Base-by-base conservation (phyloP, 2,113 vertebrate genomes). In the Holacanthus passer region DNA sequence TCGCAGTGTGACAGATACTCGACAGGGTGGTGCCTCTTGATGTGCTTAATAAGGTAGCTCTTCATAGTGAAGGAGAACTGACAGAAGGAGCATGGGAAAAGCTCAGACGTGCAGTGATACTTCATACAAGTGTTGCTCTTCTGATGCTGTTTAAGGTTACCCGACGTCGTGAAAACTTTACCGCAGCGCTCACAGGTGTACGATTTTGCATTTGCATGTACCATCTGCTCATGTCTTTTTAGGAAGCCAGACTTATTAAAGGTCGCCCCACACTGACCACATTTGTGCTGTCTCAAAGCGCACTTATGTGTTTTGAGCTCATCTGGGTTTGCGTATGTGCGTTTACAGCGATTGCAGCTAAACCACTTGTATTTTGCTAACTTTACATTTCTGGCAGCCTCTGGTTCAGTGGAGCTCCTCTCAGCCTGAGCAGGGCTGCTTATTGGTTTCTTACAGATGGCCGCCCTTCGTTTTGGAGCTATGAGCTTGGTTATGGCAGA, bases 61-160 rank as follows among this genome's bases (percentile, higher is more conserved):
- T 94, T 94, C 59, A 89, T 81, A 0, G 94, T 95, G 87, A 96
- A 96, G 80, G 95, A 96, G 80, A 95, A 95, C 35, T 93, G 90
- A 65, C 95, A 96, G 76, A 91, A 91, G 0, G 91, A 58, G 73
- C 95, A 96, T 0, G 93, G 66, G 82, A 93, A 95, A 5, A 94
- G 89, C 86, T 92, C 89, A 0, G 94, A 90, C 0, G 88, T 73
- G 65, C 83, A 90, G 77, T 92, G 92, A 3, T 92, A 88, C 76
- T 91, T 90, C 73, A 86, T 82, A 16, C 93, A 94, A 0, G 74
- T 77, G 39, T 95, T 92, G 13, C 71, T 90, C 67, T 93, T 93
- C 87, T 93, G 94, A 41, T 96, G 95, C 32, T 93, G 93, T n/a
- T 94, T 93, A 0, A 96, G 90, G 58, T 93, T 94, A 0, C 80